A percentile compares a stretch with the other conserved stretches of the same genome.
Conservation (phyloP, 2,797 vertebrate genomes). For the Buceros bicornis region DNA sequence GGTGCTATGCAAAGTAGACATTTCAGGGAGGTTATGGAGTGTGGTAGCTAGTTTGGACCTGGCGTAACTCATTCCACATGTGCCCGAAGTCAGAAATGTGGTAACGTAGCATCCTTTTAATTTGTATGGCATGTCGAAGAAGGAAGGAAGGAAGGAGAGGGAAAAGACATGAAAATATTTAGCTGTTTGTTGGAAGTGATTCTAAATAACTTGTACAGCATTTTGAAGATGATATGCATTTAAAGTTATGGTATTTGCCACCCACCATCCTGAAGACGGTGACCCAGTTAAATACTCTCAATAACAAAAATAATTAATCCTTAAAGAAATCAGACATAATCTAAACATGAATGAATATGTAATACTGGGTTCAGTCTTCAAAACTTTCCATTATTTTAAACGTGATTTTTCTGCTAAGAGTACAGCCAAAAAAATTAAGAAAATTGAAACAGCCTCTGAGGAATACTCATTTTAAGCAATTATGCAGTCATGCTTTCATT, state of each 20-base stretch:
- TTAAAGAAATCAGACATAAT: not conserved
- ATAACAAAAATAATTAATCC: not conserved
- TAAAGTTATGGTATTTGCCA: not conserved
- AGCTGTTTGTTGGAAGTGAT: not conserved
- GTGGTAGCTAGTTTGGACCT: not conserved
- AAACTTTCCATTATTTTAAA: not conserved
- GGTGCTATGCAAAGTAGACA: not conserved
- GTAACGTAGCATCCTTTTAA: not conserved
- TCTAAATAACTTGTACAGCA: not conserved
- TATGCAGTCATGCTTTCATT: not conserved
- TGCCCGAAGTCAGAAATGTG: not conserved
- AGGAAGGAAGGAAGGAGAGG: not conserved
- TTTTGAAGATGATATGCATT: not conserved
- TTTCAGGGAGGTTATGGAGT: not conserved
- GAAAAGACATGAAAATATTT: not conserved
- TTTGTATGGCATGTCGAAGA: not conserved
- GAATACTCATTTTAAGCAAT: not conserved
- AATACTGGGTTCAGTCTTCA: not conserved
- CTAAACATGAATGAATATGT: not conserved
- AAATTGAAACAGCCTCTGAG: not conserved
- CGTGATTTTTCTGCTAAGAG: not conserved
- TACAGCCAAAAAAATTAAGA: not conserved
- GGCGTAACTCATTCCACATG: not conserved
- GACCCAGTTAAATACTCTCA: not conserved
- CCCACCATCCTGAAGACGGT: not conserved